phyloP scores from a whole-genome alignment of 2,797 vertebrate genomes.

The Falco berigora region DNA sequence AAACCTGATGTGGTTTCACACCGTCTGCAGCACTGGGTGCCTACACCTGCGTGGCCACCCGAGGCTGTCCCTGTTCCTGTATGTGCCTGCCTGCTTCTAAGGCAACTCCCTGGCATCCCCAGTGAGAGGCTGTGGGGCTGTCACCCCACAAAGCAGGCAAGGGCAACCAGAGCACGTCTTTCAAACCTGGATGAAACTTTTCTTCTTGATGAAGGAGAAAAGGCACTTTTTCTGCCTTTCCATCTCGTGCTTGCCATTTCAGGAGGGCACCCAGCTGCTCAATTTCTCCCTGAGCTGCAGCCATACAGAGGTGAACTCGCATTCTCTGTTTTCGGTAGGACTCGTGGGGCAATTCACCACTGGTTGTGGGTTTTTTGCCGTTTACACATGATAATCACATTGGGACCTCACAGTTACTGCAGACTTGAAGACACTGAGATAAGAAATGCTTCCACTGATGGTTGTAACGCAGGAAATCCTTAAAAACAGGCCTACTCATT shows the following conservation, averaged over 20 bases:
- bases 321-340: not conserved
- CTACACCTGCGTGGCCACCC: not conserved
- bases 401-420: not conserved
- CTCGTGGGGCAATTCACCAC: fast-evolving
- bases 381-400: not conserved
- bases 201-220: not conserved
- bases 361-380: not conserved
- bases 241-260: not conserved
- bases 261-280: not conserved
- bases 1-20: not conserved
- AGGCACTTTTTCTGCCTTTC: not conserved
- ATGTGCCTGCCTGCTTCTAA: fast-evolving
- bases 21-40: not conserved
- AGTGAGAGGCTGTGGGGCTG: fast-evolving
- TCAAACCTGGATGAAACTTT: not conserved
- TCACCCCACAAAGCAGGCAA: not conserved
- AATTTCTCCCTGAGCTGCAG: not conserved
- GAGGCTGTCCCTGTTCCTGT: not conserved
- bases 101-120: not conserved
- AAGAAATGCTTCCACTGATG: not conserved
- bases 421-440: not conserved
- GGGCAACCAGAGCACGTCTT: fast-evolving
- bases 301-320: not conserved
- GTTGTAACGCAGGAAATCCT: not conserved
- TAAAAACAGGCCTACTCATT: not conserved